A percentile compares a stretch with the other conserved stretches of the same genome.
These are phyloP conservation scores for Marisa cornuarietis DNA, from an alignment of 1,140 invertebrate genomes.

Conservation along the genomic window DNA sequence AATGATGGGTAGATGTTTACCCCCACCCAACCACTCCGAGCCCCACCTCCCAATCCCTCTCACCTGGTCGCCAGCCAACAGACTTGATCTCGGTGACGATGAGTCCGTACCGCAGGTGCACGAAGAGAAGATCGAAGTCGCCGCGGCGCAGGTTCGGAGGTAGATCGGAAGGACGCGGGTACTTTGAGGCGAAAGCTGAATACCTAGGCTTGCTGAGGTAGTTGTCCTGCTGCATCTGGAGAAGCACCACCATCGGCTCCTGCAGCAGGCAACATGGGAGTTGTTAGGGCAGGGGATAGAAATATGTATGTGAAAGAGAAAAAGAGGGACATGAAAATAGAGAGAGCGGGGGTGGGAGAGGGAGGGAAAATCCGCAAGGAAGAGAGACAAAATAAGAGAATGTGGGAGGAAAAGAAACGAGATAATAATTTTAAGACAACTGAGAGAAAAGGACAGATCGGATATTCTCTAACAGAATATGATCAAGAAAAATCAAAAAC, in stretches of 20 bases:
- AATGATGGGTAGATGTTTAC: no score
- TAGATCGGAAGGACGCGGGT: background rate
- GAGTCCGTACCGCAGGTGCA: conserved; percentile 11
- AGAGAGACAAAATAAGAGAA: no score
- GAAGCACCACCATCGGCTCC: conserved; percentile 22
- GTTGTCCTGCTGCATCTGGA: conserved; percentile 24
- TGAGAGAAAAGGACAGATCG: no score
- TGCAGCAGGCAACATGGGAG: background rate
- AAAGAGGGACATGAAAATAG: background rate
- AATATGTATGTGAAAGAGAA: background rate
- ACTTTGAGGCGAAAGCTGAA: background rate
- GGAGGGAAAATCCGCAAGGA: background rate
- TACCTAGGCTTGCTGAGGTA: conserved; percentile 18
- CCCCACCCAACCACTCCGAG: no score
- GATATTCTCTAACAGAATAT: no score
- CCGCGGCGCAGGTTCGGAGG: background rate
- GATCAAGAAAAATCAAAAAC: no score
- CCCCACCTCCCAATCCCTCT: background rate
- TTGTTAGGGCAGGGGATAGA: background rate
- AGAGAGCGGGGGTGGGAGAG: background rate
- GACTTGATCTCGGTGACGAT: conserved; percentile 20
- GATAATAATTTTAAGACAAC: no score
- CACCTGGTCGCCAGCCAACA: conserved; percentile 18
- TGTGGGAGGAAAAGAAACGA: no score
- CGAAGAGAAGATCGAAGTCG: conserved; percentile 19